Percentiles rank a stretch among this genome's conserved stretches.
Evolutionary conservation across 2,113 vertebrate species (phyloP).

Genomic region (Pavo muticus): DNA sequence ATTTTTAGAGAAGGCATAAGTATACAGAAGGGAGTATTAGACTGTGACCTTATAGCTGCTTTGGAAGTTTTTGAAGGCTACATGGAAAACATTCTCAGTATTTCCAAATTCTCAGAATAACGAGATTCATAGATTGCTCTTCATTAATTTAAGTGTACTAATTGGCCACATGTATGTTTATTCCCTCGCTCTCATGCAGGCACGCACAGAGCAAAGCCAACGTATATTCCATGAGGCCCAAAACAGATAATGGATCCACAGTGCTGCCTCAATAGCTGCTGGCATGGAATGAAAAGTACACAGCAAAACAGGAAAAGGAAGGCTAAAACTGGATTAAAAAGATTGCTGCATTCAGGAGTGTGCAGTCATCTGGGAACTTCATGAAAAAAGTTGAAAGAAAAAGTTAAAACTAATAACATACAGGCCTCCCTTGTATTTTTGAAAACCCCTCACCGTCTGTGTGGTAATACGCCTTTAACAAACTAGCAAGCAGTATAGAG

Average conservation of each 20-base stretch:
- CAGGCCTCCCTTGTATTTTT: constrained; percentile 52
- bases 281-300: constrained; percentile 68
- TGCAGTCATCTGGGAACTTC: constrained; percentile 60
- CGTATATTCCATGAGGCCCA: constrained; percentile 43
- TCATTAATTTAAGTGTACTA: constrained; percentile 39
- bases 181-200: constrained; percentile 14
- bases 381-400: constrained; percentile 37
- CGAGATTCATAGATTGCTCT: constrained; percentile 2
- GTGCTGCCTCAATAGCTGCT: constrained; percentile 55
- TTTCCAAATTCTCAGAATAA: constrained; percentile 54
- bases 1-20: constrained; percentile 71
- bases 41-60: constrained; percentile 53
- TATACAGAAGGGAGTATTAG: constrained; percentile 63
- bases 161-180: constrained; percentile 36
- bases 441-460: constrained; percentile 41
- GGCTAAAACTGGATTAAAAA: constrained; percentile 70
- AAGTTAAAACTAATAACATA: constrained; percentile 58
- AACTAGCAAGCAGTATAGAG: background rate
- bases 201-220: constrained; percentile 47
- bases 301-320: constrained; percentile 75
- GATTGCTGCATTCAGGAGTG: constrained; percentile 56
- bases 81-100: constrained; percentile 50
- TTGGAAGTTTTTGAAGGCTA: constrained; percentile 60
- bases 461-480: constrained; percentile 41
- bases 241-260: constrained; percentile 62